A percentile compares a stretch with the other conserved stretches of the same genome.
Conservation (phyloP, 2,113 vertebrate species). For the Brachyhypopomus gauderio region DNA sequence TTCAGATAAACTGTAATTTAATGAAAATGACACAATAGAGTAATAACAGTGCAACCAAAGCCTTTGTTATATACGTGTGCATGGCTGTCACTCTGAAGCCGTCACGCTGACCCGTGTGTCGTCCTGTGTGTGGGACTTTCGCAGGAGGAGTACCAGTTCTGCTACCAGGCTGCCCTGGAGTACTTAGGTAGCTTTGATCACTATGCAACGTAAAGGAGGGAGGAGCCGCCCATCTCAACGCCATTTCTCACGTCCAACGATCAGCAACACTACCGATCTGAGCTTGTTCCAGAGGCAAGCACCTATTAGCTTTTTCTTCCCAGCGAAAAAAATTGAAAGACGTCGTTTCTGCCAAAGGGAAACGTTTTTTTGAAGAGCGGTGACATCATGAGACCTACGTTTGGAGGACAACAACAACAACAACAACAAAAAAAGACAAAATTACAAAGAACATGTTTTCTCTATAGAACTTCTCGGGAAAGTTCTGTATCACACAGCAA, state of each 20-base stretch:
- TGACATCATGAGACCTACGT: not conserved
- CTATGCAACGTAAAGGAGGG: conserved; percentile 96
- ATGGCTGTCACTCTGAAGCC: not conserved
- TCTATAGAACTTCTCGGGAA: conserved; percentile 47
- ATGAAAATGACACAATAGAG: too few relatives aligned
- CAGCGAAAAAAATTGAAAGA: conserved; percentile 17
- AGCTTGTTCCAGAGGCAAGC: conserved; percentile 37
- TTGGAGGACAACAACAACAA: not conserved
- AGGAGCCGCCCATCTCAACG: conserved; percentile 6
- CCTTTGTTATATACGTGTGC: not conserved
- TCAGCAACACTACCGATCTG: conserved; percentile 28
- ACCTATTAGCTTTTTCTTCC: conserved; percentile 8
- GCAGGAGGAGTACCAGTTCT: conserved; percentile 99
- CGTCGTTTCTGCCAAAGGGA: conserved; percentile 5
- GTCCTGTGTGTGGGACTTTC: not conserved
- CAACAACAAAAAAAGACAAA: not conserved
- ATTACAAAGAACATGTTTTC: conserved; percentile 22
- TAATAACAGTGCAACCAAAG: too few relatives aligned
- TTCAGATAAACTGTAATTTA: too few relatives aligned
- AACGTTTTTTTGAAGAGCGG: not conserved
- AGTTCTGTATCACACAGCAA: conserved; percentile 48
- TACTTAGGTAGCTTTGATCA: conserved; percentile 99
- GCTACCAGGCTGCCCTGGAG: conserved; percentile 95
- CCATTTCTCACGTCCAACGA: conserved; percentile 20
- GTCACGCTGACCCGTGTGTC: not conserved